Conservation (phyloP, 2,113 vertebrate genomes). For the Paedocypris sp. region DNA sequence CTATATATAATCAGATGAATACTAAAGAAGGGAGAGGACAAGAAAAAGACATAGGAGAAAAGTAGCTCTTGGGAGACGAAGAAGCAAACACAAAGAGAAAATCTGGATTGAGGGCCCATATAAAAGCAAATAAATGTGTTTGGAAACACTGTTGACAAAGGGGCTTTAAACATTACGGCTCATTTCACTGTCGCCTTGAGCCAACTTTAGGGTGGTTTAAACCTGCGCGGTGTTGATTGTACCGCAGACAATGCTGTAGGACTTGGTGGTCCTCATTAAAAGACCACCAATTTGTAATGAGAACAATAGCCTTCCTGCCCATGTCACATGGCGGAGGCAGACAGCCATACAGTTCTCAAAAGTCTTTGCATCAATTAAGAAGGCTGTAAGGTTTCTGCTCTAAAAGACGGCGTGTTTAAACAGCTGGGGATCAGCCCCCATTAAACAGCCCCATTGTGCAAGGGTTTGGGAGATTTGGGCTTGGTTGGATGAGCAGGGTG, state of each 20-base stretch:
- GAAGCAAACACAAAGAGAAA: background rate
- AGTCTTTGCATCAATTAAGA: conserved; percentile 50
- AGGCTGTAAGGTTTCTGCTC: conserved; percentile 46
- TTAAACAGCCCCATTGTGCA: conserved; percentile 44
- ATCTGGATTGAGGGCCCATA: background rate
- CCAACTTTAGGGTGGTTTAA: conserved; percentile 33
- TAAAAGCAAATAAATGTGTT: conserved; percentile 9
- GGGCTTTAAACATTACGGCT: conserved; percentile 29
- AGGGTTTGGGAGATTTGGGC: conserved; percentile 41
- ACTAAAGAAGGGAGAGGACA: too few relatives aligned
- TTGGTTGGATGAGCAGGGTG: conserved; percentile 22
- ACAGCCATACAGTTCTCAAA: conserved; percentile 37
- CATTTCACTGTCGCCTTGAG: conserved; percentile 37
- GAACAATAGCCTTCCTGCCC: conserved; percentile 46
- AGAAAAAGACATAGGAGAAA: too few relatives aligned
- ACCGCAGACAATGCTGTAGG: conserved; percentile 38
- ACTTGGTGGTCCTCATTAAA: conserved; percentile 53
- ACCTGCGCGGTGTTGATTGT: conserved; percentile 42
- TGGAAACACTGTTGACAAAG: conserved; percentile 7
- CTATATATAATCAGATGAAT: too few relatives aligned
- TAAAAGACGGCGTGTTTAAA: conserved; percentile 57
- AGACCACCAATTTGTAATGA: conserved; percentile 44
- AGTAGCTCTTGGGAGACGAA: background rate
- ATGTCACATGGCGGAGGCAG: conserved; percentile 29
- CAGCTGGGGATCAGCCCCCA: conserved; percentile 51